Evolutionary conservation across 1,140 invertebrate genomes (phyloP).

Genomic region (Drosophila sp.): DNA sequence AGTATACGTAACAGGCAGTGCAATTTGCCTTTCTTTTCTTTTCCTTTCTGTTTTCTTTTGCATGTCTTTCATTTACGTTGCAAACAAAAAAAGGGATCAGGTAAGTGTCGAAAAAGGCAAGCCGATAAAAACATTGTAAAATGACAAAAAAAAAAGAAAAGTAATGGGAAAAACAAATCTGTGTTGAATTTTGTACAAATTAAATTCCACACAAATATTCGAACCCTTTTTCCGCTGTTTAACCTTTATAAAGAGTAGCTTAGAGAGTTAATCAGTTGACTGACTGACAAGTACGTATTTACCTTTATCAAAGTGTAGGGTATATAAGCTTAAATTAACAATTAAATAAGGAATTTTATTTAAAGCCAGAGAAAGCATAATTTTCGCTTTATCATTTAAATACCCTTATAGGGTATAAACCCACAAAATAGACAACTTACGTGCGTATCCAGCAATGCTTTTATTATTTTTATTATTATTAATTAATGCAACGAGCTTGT

Average conservation of each 20-base stretch:
- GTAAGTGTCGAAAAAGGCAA: slow-evolving; percentile 23
- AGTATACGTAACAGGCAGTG: slow-evolving; percentile 54
- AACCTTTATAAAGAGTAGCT: slow-evolving; percentile 29
- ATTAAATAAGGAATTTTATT: background rate
- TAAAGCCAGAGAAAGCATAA: background rate
- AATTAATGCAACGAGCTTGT: slow-evolving; percentile 24
- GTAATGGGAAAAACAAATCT: slow-evolving; percentile 46
- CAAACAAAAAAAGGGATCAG: slow-evolving; percentile 3
- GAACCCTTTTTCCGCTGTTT: background rate
- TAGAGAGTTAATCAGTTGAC: slow-evolving; percentile 26
- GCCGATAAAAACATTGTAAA: slow-evolving; percentile 35
- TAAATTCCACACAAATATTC: slow-evolving; percentile 10
- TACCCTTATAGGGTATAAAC: background rate
- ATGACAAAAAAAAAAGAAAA: slow-evolving; percentile 18
- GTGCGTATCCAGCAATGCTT: slow-evolving; percentile 33
- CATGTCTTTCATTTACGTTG: slow-evolving; percentile 6
- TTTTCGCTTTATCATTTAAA: background rate
- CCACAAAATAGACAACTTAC: slow-evolving; percentile 27
- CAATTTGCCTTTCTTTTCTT: background rate
- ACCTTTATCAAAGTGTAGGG: slow-evolving; percentile 14
- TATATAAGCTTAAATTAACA: background rate
- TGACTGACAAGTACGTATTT: slow-evolving; percentile 14
- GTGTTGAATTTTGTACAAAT: slow-evolving; percentile 56
- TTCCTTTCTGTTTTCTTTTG: slow-evolving; percentile 11
- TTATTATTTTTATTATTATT: background rate